Evolutionary conservation across 2,113 vertebrate species (phyloP).

Genomic region (Sciurus niger): DNA sequence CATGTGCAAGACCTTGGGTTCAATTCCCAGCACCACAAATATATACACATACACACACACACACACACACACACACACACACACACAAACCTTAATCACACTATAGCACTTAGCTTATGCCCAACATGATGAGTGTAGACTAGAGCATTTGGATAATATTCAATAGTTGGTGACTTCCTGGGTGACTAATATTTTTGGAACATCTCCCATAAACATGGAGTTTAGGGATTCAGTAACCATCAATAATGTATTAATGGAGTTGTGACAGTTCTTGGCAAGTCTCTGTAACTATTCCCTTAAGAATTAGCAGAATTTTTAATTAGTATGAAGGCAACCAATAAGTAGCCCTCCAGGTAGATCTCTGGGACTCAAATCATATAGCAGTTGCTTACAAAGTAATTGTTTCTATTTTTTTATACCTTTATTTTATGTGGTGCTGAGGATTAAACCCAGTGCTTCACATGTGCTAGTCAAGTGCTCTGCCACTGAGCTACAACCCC

Average conservation of each 20-base stretch:
- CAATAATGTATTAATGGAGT: conserved; percentile 41
- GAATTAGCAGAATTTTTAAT: conserved; percentile 30
- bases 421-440: no score
- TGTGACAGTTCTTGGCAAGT: conserved; percentile 53
- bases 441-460: no score
- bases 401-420: neutral
- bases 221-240: neutral
- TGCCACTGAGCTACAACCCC: no score
- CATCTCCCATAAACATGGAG: conserved; percentile 30
- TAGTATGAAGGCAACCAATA: neutral
- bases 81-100: neutral
- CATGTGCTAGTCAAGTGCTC: no score
- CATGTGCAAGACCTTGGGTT: neutral
- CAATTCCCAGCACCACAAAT: neutral
- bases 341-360: neutral
- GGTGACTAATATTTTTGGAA: conserved; percentile 36
- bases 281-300: conserved; percentile 40
- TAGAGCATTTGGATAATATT: conserved; percentile 25
- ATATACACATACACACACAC: no score
- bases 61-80: no score
- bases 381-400: neutral
- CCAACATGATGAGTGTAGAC: neutral
- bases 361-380: conserved; percentile 26
- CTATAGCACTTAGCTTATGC: neutral
- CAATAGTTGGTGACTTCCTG: conserved; percentile 46